A percentile compares a stretch with the other conserved stretches of the same genome.
Conservation (phyloP, 2,113 vertebrate species). For the Otus sunia region DNA sequence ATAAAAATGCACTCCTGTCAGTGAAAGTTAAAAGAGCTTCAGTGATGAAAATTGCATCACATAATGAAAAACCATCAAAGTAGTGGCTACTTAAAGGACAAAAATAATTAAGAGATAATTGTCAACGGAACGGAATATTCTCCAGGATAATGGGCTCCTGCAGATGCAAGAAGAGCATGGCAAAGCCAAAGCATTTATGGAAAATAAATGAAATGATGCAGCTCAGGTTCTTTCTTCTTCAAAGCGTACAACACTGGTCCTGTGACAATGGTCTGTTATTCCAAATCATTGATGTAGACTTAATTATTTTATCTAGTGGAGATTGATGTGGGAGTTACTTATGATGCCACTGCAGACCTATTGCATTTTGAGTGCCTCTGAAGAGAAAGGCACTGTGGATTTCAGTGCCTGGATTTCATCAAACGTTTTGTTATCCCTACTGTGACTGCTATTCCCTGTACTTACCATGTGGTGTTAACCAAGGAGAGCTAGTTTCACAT, state of each 20-base stretch:
- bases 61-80: constrained; percentile 60
- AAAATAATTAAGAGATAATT: constrained; percentile 75
- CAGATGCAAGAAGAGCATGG: constrained; percentile 59
- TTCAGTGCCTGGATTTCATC: constrained; percentile 45
- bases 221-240: constrained; percentile 56
- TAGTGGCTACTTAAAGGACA: constrained; percentile 57
- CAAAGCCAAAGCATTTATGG: constrained; percentile 55
- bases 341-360: neutral
- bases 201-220: constrained; percentile 64
- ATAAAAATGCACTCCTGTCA: constrained; percentile 4
- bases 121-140: constrained; percentile 63
- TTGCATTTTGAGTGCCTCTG: constrained; percentile 13
- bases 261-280: constrained; percentile 45
- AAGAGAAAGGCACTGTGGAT: constrained; percentile 2
- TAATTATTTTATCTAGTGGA: constrained; percentile 56
- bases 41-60: constrained; percentile 26
- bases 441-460: constrained; percentile 24
- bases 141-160: constrained; percentile 63
- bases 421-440: neutral
- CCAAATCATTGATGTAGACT: constrained; percentile 40
- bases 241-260: constrained; percentile 29
- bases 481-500: neutral
- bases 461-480: constrained; percentile 5
- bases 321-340: neutral
- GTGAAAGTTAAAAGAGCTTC: constrained; percentile 11